phyloP scores from a whole-genome alignment of 2,888 invertebrate genomes.

The Choreutis nemorana region DNA sequence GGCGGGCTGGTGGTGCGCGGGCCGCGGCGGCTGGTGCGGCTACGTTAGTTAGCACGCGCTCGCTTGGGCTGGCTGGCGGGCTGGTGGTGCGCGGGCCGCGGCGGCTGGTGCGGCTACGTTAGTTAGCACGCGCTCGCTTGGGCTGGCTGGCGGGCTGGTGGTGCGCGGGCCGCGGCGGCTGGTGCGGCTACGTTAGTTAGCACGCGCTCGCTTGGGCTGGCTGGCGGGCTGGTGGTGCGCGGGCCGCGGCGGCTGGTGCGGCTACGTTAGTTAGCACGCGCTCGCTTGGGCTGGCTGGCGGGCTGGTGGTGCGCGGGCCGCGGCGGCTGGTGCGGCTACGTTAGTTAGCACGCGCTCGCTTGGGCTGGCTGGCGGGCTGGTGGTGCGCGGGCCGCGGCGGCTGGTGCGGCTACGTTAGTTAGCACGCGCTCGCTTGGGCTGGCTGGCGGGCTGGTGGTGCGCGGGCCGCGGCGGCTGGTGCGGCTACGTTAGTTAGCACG shows the following conservation, averaged over 20 bases:
- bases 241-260: not conserved
- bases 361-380: conserved; percentile 13
- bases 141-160: too few relatives aligned
- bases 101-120: too few relatives aligned
- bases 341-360: conserved; percentile 21
- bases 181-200: too few relatives aligned
- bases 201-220: too few relatives aligned
- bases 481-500: conserved; percentile 21
- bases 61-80: too few relatives aligned
- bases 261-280: conserved; percentile 1
- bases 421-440: conserved; percentile 20
- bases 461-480: conserved; percentile 9
- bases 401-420: conserved; percentile 17
- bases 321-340: conserved; percentile 15
- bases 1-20: too few relatives aligned
- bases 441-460: conserved; percentile 13
- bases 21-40: too few relatives aligned
- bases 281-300: conserved; percentile 1
- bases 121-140: too few relatives aligned
- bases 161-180: too few relatives aligned
- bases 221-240: not conserved
- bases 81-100: too few relatives aligned
- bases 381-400: conserved; percentile 12
- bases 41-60: too few relatives aligned
- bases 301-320: conserved; percentile 15